phyloP scores from a whole-genome alignment of 2,888 invertebrate genomes.

The Nemurella pictetii region DNA sequence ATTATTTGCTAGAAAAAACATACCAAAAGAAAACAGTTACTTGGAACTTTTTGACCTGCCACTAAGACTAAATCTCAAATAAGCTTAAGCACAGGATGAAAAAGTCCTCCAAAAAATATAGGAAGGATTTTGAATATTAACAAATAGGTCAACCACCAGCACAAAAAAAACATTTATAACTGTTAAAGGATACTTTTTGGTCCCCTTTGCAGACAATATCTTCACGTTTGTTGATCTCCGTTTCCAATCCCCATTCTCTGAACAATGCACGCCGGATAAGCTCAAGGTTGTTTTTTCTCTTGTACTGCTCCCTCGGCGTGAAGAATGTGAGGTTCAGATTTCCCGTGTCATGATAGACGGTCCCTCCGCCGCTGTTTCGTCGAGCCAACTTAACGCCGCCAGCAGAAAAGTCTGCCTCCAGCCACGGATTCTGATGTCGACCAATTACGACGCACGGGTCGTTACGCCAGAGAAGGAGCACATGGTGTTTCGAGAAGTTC shows the following conservation, averaged over 20 bases:
- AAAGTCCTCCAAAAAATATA: too few species aligned
- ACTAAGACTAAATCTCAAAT: too few species aligned
- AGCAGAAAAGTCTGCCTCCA: conserved; percentile 78
- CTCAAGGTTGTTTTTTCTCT: conserved; percentile 84
- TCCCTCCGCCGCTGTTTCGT: conserved; percentile 92
- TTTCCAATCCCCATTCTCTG: conserved; percentile 77
- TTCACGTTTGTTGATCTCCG: conserved; percentile 78
- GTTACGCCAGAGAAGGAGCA: conserved; percentile 91
- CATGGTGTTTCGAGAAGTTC: conserved; percentile 79
- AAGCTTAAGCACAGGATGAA: too few species aligned
- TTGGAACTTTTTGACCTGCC: too few species aligned
- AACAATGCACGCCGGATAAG: conserved; percentile 82
- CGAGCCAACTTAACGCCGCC: conserved; percentile 77
- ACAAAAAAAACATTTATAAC: too few species aligned
- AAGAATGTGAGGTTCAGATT: conserved; percentile 94
- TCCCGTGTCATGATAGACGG: conserved; percentile 94
- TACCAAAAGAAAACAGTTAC: too few species aligned
- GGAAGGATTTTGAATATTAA: too few species aligned
- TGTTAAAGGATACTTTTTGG: conserved; percentile 68
- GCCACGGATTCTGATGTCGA: conserved; percentile 95
- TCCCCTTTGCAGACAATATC: conserved; percentile 81
- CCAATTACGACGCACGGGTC: conserved; percentile 95
- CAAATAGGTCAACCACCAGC: too few species aligned
- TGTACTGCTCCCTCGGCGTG: conserved; percentile 78
- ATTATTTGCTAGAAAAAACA: too few species aligned